Conservation (phyloP, 2,888 invertebrate species). For the Falcaria lacertinaria region DNA sequence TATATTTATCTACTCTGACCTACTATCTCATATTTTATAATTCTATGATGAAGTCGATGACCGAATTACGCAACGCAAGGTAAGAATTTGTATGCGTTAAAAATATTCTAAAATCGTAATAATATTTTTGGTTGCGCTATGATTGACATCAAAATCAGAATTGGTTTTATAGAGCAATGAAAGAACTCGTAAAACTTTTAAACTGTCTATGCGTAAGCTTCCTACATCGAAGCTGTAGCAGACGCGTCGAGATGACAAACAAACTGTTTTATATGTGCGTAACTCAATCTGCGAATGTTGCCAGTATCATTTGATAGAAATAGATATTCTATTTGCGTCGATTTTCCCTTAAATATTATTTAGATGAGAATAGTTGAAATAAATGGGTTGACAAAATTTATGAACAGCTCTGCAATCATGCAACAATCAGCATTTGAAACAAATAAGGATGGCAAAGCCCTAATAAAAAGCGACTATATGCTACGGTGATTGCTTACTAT, state of each 20-base stretch:
- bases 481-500: no score
- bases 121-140: slow-evolving; percentile 21
- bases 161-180: slow-evolving; percentile 39
- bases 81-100: neutral
- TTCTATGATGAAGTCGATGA: no score
- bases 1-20: no score
- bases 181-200: slow-evolving; percentile 33
- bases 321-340: neutral
- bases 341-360: neutral
- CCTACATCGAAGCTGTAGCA: slow-evolving; percentile 20
- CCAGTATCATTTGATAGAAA: slow-evolving; percentile 4
- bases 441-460: no score
- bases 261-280: slow-evolving; percentile 21
- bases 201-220: slow-evolving; percentile 26
- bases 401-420: no score
- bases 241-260: slow-evolving; percentile 27
- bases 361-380: no score
- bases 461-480: no score
- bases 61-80: no score
- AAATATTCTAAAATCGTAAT: neutral
- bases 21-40: no score
- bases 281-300: slow-evolving; percentile 12
- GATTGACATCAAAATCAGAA: slow-evolving; percentile 37
- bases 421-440: no score
- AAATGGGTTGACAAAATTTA: no score